Conservation (phyloP, 92 coral and sea anemone species). For the Parazoanthus swiftii region DNA sequence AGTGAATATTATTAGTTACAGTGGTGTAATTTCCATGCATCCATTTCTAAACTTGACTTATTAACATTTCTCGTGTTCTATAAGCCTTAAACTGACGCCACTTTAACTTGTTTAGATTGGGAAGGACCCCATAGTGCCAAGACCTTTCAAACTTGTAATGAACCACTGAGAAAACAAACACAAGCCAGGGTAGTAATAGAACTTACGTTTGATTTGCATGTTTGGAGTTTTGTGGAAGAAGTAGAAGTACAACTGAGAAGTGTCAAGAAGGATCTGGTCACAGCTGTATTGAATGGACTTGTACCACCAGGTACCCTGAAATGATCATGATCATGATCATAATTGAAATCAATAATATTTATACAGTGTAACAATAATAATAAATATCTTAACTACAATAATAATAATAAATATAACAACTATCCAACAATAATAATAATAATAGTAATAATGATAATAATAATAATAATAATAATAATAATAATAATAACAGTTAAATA, state of each 20-base stretch:
- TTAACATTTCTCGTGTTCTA: too few species aligned
- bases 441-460: too few species aligned
- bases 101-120: not conserved
- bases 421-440: too few species aligned
- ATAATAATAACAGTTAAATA: too few species aligned
- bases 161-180: not conserved
- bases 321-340: not conserved
- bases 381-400: too few species aligned
- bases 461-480: too few species aligned
- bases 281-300: slow-evolving; percentile 95
- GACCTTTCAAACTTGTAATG: not conserved
- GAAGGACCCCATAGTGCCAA: not conserved
- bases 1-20: too few species aligned
- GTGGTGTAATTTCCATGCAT: too few species aligned
- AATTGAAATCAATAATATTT: too few species aligned
- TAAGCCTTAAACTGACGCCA: not conserved
- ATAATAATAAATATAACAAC: too few species aligned
- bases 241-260: slow-evolving; percentile 80
- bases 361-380: too few species aligned
- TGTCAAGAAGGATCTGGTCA: slow-evolving; percentile 92
- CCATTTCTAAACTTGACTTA: too few species aligned
- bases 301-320: slow-evolving; percentile 99
- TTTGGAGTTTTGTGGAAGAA: slow-evolving; percentile 93
- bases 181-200: not conserved
- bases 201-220: slow-evolving; percentile 93